Percentiles rank a stretch among this genome's conserved stretches.
phyloP scores from a whole-genome alignment of 1,140 invertebrate species.

The Mesaphorura yosii region DNA sequence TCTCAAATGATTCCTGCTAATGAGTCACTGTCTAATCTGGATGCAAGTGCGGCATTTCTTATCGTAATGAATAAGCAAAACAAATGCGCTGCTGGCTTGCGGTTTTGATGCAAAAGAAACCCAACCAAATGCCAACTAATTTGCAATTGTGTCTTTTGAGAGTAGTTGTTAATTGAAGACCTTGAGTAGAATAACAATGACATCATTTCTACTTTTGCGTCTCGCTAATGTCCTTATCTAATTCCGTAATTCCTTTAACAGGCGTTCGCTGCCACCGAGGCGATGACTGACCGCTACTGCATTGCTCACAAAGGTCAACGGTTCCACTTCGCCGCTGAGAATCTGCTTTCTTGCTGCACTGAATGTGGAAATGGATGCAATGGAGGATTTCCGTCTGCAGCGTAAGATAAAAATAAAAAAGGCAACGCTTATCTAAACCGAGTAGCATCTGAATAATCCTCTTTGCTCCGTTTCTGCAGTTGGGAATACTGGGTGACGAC shows the following conservation, averaged over 20 bases:
- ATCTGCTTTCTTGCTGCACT: conserved; percentile 69
- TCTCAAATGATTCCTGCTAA: too few relatives aligned
- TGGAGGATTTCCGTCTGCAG: conserved; percentile 62
- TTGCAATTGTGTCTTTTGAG: too few relatives aligned
- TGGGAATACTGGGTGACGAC: conserved; percentile 72
- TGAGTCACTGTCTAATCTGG: too few relatives aligned
- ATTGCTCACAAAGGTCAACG: conserved; percentile 66
- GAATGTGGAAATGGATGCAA: conserved; percentile 48
- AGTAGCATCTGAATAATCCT: conserved; percentile 46
- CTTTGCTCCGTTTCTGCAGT: conserved; percentile 48
- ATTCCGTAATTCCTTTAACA: conserved; percentile 31
- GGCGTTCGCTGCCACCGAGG: conserved; percentile 86
- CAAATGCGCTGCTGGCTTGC: too few relatives aligned
- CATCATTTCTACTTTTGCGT: not conserved
- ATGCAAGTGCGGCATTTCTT: too few relatives aligned
- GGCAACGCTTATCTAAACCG: conserved; percentile 43
- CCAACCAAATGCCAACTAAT: too few relatives aligned
- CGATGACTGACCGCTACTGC: conserved; percentile 75
- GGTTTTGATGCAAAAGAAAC: too few relatives aligned
- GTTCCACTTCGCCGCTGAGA: conserved; percentile 70
- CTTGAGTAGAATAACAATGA: too few relatives aligned
- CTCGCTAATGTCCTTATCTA: not conserved
- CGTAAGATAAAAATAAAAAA: conserved; percentile 48
- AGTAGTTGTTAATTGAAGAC: too few relatives aligned
- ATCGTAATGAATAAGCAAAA: too few relatives aligned